Conservation (phyloP, 2,797 vertebrate genomes). For the Echeneis naucrates region DNA sequence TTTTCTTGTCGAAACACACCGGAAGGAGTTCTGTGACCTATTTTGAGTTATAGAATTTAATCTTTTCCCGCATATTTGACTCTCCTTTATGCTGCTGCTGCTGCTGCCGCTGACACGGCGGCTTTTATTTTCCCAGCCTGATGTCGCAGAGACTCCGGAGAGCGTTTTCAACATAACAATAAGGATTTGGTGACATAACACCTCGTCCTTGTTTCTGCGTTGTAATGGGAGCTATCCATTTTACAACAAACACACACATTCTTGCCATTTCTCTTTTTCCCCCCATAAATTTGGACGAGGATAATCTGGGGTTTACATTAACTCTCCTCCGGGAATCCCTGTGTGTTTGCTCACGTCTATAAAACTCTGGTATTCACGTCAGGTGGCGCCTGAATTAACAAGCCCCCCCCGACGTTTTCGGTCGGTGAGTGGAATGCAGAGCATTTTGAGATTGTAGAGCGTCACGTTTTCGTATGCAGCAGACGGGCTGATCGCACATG, state of each 20-base stretch:
- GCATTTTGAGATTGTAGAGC: constrained; percentile 34
- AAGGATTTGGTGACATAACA: constrained; percentile 11
- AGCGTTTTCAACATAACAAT: neutral
- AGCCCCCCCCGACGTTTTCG: neutral
- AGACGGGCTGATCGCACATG: constrained; percentile 3
- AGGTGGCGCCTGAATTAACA: constrained; percentile 18
- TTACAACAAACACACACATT: neutral
- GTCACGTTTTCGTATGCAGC: constrained; percentile 29
- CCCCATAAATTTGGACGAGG: constrained; percentile 2
- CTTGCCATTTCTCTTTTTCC: neutral
- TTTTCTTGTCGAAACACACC: constrained; percentile 37
- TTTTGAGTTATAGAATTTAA: constrained; percentile 24
- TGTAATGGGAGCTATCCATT: neutral
- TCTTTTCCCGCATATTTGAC: neutral
- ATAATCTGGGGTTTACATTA: constrained; percentile 4
- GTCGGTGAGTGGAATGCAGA: constrained; percentile 4
- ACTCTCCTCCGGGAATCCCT: neutral
- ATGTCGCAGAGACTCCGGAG: neutral
- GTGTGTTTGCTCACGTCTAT: neutral
- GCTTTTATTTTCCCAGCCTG: constrained; percentile 7
- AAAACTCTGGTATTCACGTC: constrained; percentile 22
- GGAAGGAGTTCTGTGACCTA: constrained; percentile 46
- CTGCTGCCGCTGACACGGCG: accelerated
- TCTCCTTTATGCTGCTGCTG: neutral
- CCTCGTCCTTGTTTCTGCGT: neutral